A percentile compares a stretch with the other conserved stretches of the same genome.
These are phyloP conservation scores for Gorsachius magnificus DNA, from an alignment of 2,797 vertebrate genomes.

Conservation along the genomic window DNA sequence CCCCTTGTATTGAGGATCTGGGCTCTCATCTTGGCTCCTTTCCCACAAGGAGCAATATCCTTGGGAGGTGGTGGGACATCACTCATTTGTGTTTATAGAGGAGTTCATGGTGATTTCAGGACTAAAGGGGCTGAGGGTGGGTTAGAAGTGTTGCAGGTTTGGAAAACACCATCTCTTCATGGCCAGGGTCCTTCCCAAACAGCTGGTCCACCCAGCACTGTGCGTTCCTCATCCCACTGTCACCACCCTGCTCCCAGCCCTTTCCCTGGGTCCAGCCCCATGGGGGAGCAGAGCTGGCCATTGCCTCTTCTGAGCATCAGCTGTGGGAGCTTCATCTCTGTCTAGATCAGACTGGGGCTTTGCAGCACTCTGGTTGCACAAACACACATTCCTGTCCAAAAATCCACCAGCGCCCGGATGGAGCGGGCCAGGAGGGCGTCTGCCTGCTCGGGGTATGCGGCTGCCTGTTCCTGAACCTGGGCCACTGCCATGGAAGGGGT, in stretches of 20 bases:
- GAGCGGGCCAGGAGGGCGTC: background rate
- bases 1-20: rapidly evolving
- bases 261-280: rapidly evolving
- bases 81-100: rapidly evolving
- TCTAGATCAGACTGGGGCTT: background rate
- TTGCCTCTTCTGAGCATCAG: background rate
- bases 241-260: background rate
- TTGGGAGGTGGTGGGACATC: rapidly evolving
- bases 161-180: rapidly evolving
- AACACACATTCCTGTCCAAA: background rate
- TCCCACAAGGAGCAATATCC: background rate
- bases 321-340: background rate
- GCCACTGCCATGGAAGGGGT: background rate
- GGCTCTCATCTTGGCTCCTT: background rate
- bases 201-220: rapidly evolving
- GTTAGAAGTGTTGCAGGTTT: background rate
- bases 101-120: rapidly evolving
- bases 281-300: rapidly evolving
- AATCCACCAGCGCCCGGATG: background rate
- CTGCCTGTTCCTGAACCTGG: background rate
- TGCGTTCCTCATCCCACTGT: background rate
- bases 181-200: background rate
- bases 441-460: background rate
- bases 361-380: background rate
- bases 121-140: background rate